These are phyloP conservation scores for Hedychridium roseum DNA, from an alignment of 2,888 invertebrate genomes.

Conservation along the genomic window DNA sequence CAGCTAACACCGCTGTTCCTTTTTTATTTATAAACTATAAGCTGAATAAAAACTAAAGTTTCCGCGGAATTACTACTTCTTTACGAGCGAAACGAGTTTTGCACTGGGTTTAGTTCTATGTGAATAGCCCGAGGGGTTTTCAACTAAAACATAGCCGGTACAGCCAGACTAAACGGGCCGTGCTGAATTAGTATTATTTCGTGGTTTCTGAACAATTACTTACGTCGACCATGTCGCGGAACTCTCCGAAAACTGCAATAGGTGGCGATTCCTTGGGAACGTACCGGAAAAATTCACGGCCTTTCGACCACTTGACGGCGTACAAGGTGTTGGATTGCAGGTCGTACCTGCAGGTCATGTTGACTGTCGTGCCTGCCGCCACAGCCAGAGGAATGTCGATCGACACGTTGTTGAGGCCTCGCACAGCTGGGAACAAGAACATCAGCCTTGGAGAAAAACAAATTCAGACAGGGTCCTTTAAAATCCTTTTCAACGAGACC, in stretches of 20 bases:
- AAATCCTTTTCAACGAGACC: neutral
- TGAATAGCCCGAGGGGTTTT: neutral
- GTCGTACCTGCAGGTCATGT: conserved; percentile 78
- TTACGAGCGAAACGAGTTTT: no score
- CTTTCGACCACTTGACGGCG: conserved; percentile 85
- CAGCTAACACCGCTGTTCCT: no score
- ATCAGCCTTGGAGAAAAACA: no score
- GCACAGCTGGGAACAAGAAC: conserved; percentile 45
- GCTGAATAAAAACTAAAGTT: no score
- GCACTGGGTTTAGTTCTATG: neutral
- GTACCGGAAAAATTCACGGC: conserved; percentile 80
- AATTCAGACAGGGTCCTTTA: neutral
- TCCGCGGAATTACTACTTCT: no score
- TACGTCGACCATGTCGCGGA: conserved; percentile 78
- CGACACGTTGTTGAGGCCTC: conserved; percentile 71
- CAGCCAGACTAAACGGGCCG: no score
- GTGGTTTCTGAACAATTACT: no score
- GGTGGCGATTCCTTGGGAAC: conserved; percentile 82
- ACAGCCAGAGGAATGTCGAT: conserved; percentile 78
- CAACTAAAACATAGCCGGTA: no score
- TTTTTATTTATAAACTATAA: no score
- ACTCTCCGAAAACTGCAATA: conserved; percentile 75
- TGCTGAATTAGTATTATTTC: no score
- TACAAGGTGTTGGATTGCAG: conserved; percentile 78
- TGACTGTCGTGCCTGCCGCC: conserved; percentile 76